phyloP scores from a whole-genome alignment of 2,797 vertebrate species.

The Adelosebastes latens region DNA sequence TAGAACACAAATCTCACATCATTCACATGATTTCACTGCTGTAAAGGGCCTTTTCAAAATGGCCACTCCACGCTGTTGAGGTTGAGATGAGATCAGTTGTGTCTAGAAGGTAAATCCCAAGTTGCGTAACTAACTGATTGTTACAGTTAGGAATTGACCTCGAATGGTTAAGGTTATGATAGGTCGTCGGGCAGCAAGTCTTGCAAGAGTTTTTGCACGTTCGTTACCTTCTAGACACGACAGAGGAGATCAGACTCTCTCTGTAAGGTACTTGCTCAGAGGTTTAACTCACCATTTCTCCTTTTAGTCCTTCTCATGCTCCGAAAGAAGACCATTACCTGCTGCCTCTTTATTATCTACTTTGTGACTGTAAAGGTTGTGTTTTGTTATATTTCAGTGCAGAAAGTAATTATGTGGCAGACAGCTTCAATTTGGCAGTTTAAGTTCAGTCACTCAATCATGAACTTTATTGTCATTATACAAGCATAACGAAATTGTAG shows the following conservation, averaged over 20 bases:
- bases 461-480: too few species aligned
- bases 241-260: background rate
- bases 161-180: too few species aligned
- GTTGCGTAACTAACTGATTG: too few species aligned
- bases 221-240: too few species aligned
- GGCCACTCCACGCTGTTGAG: background rate
- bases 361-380: background rate
- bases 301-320: background rate
- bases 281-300: background rate
- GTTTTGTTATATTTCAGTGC: background rate
- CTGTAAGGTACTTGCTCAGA: background rate
- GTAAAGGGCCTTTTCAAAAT: background rate
- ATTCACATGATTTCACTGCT: background rate
- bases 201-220: fast-evolving
- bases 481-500: too few species aligned
- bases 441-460: background rate
- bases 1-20: background rate
- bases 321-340: background rate
- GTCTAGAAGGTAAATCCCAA: too few species aligned
- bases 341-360: background rate
- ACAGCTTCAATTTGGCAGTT: background rate
- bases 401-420: background rate
- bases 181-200: too few species aligned
- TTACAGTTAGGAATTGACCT: fast-evolving
- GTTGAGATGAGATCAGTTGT: background rate